Evolutionary conservation across 2,113 vertebrate genomes (phyloP), one percentile per base, ranked within the genome.

Genomic region (Typhlomys cinereus): DNA sequence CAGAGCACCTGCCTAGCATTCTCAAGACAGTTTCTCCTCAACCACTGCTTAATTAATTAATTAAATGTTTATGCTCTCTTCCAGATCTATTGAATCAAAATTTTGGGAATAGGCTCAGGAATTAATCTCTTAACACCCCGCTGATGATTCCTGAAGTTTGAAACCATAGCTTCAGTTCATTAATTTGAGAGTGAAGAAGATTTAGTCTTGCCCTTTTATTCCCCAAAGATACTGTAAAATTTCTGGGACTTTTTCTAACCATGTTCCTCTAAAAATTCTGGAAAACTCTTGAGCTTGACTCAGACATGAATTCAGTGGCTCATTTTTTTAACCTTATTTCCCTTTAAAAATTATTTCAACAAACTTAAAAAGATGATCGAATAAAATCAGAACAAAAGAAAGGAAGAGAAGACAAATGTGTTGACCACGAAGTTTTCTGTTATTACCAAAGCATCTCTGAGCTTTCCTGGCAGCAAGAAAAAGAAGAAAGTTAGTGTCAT

Each of bases 301-400:
- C 90, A 23, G 74, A 48, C 5, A 23, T 64, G 69, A 0, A n/a
- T 46, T 41, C 64, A 2, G 29, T 93, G 59, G 11, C 41, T 95
- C 81, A 48, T 67, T 90, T 48, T 91, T 88, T 92, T 44, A n/a
- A 91, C 25, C 18, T 0, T 29, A 17, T 54, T 15, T 85, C 34
- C 74, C 76, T 62, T 85, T 5, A 85, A 50, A 91, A 79, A 69
- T 67, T 79, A 84, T 71, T 88, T 74, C 31, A 93, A 75, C 21
- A 15, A 79, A 61, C 36, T 95, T 70, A 46, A 73, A 85, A 84
- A 81, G 8, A 46, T 75, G 21, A 61, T 70, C 59, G 92, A 85
- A 70, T 39, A 36, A 90, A 90, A n/a, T 46, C 25, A 29, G 14
- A 82, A 78, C 10, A 76, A 88, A 90, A 50, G 39, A 48, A 70